phyloP scores from a whole-genome alignment of 2,888 invertebrate species.

The Brachyopa scutellaris region DNA sequence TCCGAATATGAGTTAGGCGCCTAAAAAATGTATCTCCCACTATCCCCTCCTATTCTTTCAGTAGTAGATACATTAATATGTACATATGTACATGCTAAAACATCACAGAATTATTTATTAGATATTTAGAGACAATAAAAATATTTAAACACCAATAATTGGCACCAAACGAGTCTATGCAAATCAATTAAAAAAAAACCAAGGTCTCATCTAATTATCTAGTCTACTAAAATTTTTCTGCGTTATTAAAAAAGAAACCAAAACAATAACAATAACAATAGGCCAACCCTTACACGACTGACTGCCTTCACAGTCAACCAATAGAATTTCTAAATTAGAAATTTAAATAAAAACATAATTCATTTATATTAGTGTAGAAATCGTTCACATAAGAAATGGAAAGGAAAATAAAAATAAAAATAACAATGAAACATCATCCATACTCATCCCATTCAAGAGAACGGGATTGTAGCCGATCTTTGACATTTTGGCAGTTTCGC shows the following conservation, averaged over 20 bases:
- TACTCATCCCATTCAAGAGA: background rate
- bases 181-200: too few species aligned
- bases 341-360: background rate
- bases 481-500: constrained; percentile 11
- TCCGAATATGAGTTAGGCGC: too few species aligned
- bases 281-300: background rate
- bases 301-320: background rate
- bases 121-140: too few species aligned
- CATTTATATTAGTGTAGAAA: background rate
- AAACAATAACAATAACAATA: background rate
- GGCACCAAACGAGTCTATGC: too few species aligned
- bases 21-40: too few species aligned
- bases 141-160: too few species aligned
- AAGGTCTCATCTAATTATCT: too few species aligned
- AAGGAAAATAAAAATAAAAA: background rate
- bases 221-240: background rate
- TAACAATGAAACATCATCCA: background rate
- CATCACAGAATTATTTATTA: too few species aligned
- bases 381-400: too few species aligned
- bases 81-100: too few species aligned
- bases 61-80: too few species aligned
- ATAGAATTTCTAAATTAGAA: background rate
- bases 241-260: background rate
- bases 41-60: too few species aligned
- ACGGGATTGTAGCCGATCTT: constrained; percentile 17